Evolutionary conservation across 37 sponge, comb jelly and placozoan species (phyloP), one percentile per base, ranked within the genome.

Genomic region (Theonella swinhoei): DNA sequence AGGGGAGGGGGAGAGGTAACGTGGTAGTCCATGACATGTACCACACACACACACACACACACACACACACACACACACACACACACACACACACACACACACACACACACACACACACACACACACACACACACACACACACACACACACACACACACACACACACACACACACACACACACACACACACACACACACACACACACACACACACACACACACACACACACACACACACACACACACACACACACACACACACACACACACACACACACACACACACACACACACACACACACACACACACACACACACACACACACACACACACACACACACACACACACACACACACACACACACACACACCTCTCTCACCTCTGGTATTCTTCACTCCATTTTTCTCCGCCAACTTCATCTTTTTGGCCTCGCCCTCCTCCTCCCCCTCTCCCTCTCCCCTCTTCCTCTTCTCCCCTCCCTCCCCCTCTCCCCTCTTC

Each of bases 101-200:
- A 82, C 82, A 82, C 82, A 82, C 82, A 82, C 82, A 82, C 73
- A 70, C 82, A 82, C 82, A 82, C 82, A 82, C 82, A 82, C 82
- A 82, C 82, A 82, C 82, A 82, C 82, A 82, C 82, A 82, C 82
- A 82, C 72, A 70, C 73, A 82, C 82, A 82, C 82, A 82, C 75
- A 84, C 68, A 78, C 70, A 75, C 77, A 84, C 70, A 62, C 60
- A 62, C 54, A 71, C 83, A 72, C 83, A 40, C 62, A 47, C 62
- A 34, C 62, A 72, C 74, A 8, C 62, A 31, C 72, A 73, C 32
- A 39, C 60, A 59, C 71, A n/a, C 42, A 69, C 63, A 69, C 62
- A 34, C 74, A 34, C 37, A 28, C 37, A 54, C 54, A 30, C 54
- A 38, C 73, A 38, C 39, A 24, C 39, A 38, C 39, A 38, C 73